These are phyloP conservation scores for Meiosimyza platycephala DNA, from an alignment of 2,888 invertebrate genomes.

Conservation along the genomic window DNA sequence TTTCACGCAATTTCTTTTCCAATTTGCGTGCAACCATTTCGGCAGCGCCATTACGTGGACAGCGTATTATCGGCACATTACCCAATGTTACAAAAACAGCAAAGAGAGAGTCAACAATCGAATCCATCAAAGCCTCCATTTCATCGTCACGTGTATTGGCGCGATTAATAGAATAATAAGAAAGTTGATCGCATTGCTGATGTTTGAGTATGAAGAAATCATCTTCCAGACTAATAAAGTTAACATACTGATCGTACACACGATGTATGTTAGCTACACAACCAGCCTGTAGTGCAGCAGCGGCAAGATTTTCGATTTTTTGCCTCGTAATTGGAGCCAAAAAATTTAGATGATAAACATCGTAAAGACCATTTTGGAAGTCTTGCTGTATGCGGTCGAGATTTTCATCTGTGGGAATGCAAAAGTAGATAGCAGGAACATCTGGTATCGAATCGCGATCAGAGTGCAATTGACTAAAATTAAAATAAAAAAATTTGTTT, in stretches of 20 bases:
- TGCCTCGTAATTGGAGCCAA: slow-evolving; percentile 94
- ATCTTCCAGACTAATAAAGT: slow-evolving; percentile 98
- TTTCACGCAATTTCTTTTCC: slow-evolving; percentile 96
- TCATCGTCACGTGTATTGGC: slow-evolving; percentile 95
- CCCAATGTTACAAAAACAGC: slow-evolving; percentile 98
- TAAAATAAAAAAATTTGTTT: neutral
- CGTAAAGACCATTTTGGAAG: slow-evolving; percentile 89
- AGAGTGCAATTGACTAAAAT: slow-evolving; percentile 82
- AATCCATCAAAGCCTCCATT: slow-evolving; percentile 94
- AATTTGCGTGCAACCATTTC: slow-evolving; percentile 98
- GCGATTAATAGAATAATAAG: slow-evolving; percentile 95
- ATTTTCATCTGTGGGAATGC: slow-evolving; percentile 96
- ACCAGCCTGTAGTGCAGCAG: slow-evolving; percentile 89
- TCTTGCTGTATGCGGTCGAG: slow-evolving; percentile 93
- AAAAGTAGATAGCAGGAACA: slow-evolving; percentile 98
- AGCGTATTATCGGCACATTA: slow-evolving; percentile 70
- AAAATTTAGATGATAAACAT: slow-evolving; percentile 95
- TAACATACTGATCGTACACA: slow-evolving; percentile 98
- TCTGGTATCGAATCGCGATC: slow-evolving; percentile 95
- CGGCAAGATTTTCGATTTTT: slow-evolving; percentile 94
- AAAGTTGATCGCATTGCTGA: slow-evolving; percentile 89
- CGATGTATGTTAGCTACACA: slow-evolving; percentile 93
- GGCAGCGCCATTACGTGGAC: slow-evolving; percentile 95
- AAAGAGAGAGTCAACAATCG: slow-evolving; percentile 95
- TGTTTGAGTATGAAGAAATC: slow-evolving; percentile 95